Percentiles rank a stretch among this genome's conserved stretches.
These are phyloP conservation scores for Opisthograptis luteolata DNA, from an alignment of 2,888 invertebrate genomes.

Conservation along the genomic window DNA sequence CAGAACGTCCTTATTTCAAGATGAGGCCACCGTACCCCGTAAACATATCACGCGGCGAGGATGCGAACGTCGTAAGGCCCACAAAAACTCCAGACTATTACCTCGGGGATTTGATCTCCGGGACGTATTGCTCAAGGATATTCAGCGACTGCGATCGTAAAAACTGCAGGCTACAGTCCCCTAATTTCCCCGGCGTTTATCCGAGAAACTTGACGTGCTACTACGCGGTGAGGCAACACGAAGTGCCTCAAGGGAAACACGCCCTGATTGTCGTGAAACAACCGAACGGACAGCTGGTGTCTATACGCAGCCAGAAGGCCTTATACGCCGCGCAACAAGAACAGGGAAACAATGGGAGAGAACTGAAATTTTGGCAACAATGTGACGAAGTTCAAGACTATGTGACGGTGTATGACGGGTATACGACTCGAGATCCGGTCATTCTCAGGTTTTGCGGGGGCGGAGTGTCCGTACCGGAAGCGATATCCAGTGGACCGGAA, in stretches of 20 bases:
- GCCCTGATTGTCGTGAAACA: constrained; percentile 94
- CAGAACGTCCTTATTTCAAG: constrained; percentile 82
- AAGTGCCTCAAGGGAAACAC: constrained; percentile 93
- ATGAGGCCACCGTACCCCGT: constrained; percentile 76
- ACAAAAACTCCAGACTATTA: constrained; percentile 86
- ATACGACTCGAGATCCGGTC: constrained; percentile 94
- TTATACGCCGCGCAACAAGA: constrained; percentile 85
- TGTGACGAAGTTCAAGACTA: constrained; percentile 95
- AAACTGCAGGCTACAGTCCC: constrained; percentile 94
- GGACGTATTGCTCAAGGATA: constrained; percentile 96
- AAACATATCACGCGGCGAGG: constrained; percentile 79
- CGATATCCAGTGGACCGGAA: constrained; percentile 94
- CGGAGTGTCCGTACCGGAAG: constrained; percentile 93
- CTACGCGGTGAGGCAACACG: constrained; percentile 94
- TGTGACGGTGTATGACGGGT: constrained; percentile 94
- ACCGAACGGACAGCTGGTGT: constrained; percentile 92
- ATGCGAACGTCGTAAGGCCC: constrained; percentile 68
- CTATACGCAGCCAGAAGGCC: constrained; percentile 91
- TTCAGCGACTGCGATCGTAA: constrained; percentile 96
- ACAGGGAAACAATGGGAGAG: constrained; percentile 83
- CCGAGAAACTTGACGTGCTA: constrained; percentile 97
- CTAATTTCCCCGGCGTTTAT: constrained; percentile 96
- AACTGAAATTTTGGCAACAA: constrained; percentile 91
- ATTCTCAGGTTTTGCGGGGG: constrained; percentile 96
- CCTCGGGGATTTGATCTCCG: constrained; percentile 94